A percentile compares a stretch with the other conserved stretches of the same genome.
Evolutionary conservation across 2,113 vertebrate genomes (phyloP).

Genomic region (mouse (Mus musculus)): DNA sequence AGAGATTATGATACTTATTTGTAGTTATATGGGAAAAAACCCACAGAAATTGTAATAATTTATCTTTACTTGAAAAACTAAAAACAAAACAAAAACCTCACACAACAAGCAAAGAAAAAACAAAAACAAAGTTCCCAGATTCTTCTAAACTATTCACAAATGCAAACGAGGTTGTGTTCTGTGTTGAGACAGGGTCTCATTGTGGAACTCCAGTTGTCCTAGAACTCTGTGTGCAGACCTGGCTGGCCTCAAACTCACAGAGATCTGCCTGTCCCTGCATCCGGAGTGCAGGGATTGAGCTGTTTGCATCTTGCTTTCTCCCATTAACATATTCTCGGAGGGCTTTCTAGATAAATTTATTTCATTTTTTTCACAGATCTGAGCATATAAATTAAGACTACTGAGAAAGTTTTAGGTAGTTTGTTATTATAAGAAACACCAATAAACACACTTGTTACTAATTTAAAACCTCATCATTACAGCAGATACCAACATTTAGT

Average conservation of each 20-base stretch:
- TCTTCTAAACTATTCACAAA: slow-evolving; percentile 7
- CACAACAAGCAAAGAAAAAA: too few relatives aligned
- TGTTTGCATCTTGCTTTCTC: slow-evolving; percentile 18
- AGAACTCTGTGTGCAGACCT: not conserved
- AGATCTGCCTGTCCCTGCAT: not conserved
- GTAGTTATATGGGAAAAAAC: not conserved
- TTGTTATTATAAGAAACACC: not conserved
- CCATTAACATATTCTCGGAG: not conserved
- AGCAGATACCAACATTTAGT: not conserved
- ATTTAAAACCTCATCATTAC: slow-evolving; percentile 28
- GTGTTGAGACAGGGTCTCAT: not conserved
- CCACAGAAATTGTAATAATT: not conserved
- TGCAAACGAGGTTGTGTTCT: not conserved
- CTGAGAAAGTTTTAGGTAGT: slow-evolving; percentile 24
- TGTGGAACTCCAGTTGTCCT: not conserved
- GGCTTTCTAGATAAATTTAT: not conserved
- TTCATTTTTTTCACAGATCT: not conserved
- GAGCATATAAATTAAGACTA: not conserved
- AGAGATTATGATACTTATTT: not conserved
- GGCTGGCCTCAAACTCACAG: not conserved
- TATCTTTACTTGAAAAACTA: slow-evolving; percentile 28
- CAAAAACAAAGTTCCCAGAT: not conserved
- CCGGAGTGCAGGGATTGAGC: not conserved
- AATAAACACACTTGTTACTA: slow-evolving; percentile 25
- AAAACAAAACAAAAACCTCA: not conserved